Conservation (phyloP, 2,113 vertebrate species). For the Syrmaticus mikado region DNA sequence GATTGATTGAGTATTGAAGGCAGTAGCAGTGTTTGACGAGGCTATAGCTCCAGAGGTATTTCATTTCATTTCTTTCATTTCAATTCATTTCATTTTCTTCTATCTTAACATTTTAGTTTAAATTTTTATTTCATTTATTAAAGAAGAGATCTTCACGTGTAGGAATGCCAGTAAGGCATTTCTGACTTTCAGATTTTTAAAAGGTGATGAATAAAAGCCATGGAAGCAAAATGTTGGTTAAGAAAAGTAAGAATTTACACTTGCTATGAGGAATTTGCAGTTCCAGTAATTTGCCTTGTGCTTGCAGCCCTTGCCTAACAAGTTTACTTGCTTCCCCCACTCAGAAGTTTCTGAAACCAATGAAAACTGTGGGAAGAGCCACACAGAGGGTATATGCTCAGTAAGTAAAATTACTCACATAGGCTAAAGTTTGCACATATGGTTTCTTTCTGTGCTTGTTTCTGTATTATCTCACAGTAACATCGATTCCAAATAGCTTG, state of each 20-base stretch:
- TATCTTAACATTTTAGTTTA: neutral
- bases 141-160: neutral
- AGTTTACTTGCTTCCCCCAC: neutral
- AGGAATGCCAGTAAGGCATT: neutral
- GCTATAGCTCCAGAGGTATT: neutral
- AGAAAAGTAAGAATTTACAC: neutral
- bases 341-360: neutral
- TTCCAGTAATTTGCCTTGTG: neutral
- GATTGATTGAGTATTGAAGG: neutral
- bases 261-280: neutral
- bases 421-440: neutral
- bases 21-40: neutral
- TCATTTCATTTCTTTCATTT: neutral
- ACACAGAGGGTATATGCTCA: neutral
- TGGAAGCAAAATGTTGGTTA: neutral
- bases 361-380: neutral
- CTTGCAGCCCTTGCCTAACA: fast-evolving
- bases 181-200: neutral
- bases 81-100: no score
- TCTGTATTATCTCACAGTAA: neutral
- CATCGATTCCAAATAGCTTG: neutral
- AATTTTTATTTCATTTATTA: neutral
- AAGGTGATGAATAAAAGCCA: neutral
- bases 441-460: neutral
- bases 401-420: neutral